Conservation (phyloP, 2,888 invertebrate genomes). For the Saturnia pavonia region DNA sequence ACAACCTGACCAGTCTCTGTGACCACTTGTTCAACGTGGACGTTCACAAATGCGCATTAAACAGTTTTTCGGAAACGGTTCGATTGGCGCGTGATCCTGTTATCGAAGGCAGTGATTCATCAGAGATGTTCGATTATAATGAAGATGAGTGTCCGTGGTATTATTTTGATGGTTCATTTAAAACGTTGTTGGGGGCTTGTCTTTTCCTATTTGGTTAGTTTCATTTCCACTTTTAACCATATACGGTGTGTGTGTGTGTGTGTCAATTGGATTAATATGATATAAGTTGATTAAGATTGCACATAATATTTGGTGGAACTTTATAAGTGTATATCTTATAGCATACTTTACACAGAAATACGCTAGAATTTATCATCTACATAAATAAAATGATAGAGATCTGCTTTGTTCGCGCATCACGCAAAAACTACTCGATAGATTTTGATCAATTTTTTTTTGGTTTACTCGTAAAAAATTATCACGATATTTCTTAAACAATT, state of each 20-base stretch:
- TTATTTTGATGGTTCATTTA: slow-evolving; percentile 79
- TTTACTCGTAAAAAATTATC: too few species aligned
- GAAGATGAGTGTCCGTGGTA: slow-evolving; percentile 79
- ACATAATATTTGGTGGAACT: not conserved
- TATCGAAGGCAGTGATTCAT: slow-evolving; percentile 45
- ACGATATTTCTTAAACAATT: too few species aligned
- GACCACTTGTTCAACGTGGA: slow-evolving; percentile 67
- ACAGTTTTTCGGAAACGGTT: slow-evolving; percentile 36
- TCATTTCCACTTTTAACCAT: not conserved
- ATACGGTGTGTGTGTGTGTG: slow-evolving; percentile 14
- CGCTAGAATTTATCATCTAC: not conserved
- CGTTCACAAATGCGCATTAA: slow-evolving; percentile 58
- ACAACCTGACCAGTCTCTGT: slow-evolving; percentile 73
- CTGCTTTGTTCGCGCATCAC: too few species aligned
- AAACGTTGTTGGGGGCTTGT: slow-evolving; percentile 76
- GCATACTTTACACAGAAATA: not conserved
- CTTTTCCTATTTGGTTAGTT: slow-evolving; percentile 79
- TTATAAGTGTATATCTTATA: not conserved
- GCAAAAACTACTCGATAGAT: too few species aligned
- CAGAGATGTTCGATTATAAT: slow-evolving; percentile 61
- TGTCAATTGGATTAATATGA: not conserved
- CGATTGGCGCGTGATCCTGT: slow-evolving; percentile 55
- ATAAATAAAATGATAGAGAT: too few species aligned
- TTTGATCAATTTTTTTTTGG: too few species aligned
- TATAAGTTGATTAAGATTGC: not conserved